These are phyloP conservation scores for Gopherus flavomarginatus DNA, from an alignment of 2,113 vertebrate species.

Conservation along the genomic window DNA sequence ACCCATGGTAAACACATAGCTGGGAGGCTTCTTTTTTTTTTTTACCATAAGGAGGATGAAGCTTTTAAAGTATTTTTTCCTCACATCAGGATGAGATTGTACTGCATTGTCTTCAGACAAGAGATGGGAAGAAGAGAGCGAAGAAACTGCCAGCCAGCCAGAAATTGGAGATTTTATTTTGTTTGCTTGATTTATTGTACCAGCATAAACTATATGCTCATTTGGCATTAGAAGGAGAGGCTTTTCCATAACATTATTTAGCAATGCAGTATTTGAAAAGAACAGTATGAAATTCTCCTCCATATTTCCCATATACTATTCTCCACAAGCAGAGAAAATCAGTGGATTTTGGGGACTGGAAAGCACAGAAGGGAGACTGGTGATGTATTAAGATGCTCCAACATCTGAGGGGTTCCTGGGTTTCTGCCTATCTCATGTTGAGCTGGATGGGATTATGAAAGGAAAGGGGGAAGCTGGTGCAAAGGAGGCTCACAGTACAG, in stretches of 20 bases:
- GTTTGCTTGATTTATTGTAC: not conserved
- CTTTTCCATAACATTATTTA: not conserved
- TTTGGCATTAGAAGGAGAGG: rapidly evolving
- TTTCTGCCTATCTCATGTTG: not conserved
- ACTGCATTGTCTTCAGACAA: not conserved
- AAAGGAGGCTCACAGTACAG: rapidly evolving
- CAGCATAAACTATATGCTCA: not conserved
- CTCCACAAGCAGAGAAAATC: not conserved
- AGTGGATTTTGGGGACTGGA: not conserved
- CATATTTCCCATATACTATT: rapidly evolving
- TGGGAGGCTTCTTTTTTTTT: not conserved
- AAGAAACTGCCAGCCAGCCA: not conserved
- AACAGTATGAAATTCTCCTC: not conserved
- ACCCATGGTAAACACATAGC: not conserved
- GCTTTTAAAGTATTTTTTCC: not conserved
- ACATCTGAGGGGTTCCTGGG: not conserved
- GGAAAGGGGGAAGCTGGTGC: not conserved
- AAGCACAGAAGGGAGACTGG: not conserved
- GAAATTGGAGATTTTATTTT: not conserved
- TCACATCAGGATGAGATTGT: not conserved
- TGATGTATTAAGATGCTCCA: not conserved
- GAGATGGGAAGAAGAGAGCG: rapidly evolving
- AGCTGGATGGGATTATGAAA: not conserved
- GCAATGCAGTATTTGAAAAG: not conserved
- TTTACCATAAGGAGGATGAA: not conserved